Evolutionary conservation across 2,888 invertebrate genomes (phyloP).

Genomic region (Philonicus albiceps): DNA sequence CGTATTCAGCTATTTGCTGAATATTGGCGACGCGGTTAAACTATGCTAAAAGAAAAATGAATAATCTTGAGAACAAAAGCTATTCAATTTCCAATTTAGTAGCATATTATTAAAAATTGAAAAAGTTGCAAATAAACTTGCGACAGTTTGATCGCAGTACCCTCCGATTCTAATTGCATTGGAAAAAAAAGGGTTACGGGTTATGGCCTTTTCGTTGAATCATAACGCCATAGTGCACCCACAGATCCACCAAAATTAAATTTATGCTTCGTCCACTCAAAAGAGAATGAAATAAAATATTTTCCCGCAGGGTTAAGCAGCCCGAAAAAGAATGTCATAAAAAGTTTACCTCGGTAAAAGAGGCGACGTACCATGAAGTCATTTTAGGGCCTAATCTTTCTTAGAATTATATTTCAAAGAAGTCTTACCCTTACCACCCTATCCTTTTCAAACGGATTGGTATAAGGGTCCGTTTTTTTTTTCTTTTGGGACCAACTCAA

Average conservation of each 20-base stretch:
- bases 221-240: neutral
- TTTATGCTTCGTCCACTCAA: neutral
- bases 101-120: neutral
- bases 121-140: neutral
- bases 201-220: neutral
- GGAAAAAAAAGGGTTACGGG: neutral
- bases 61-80: too few relatives aligned
- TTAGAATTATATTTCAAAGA: neutral
- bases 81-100: neutral
- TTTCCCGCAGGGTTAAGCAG: neutral
- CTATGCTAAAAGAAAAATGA: too few relatives aligned
- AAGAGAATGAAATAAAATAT: neutral
- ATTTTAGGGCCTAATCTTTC: neutral
- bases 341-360: neutral
- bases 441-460: neutral
- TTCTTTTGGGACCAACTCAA: neutral
- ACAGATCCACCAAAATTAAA: neutral
- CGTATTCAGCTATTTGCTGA: too few relatives aligned
- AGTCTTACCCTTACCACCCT: neutral
- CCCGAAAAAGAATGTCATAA: neutral
- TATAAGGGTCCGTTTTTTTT: too few relatives aligned
- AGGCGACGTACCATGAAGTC: neutral
- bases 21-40: too few relatives aligned
- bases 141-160: neutral
- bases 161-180: neutral